A percentile compares a stretch with the other conserved stretches of the same genome.
phyloP scores from a whole-genome alignment of 2,888 invertebrate genomes.

The Scaptomyza cyrtandrae region DNA sequence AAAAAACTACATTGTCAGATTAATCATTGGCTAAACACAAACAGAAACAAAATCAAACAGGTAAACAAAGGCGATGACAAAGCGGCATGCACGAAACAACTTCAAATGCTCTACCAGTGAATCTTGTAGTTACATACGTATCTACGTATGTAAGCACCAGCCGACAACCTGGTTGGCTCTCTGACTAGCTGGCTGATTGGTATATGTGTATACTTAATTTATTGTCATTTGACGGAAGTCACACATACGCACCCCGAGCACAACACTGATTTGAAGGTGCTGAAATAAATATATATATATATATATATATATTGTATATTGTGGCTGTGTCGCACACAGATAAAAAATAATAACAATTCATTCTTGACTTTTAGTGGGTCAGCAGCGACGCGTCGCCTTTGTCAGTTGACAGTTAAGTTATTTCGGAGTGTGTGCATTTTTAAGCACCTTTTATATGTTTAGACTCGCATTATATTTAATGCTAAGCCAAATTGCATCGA shows the following conservation, averaged over 20 bases:
- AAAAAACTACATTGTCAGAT: constrained; percentile 24
- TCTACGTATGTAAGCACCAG: constrained; percentile 11
- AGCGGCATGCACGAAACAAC: constrained; percentile 23
- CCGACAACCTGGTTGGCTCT: constrained; percentile 16
- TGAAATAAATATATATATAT: constrained; percentile 22
- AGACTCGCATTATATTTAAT: constrained; percentile 42
- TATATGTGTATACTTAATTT: constrained; percentile 67
- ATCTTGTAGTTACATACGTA: constrained; percentile 46
- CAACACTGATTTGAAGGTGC: constrained; percentile 51
- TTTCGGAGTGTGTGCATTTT: constrained; percentile 45
- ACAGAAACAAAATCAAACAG: constrained; percentile 30
- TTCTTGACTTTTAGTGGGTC: constrained; percentile 77
- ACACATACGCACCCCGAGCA: constrained; percentile 43
- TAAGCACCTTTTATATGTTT: constrained; percentile 23
- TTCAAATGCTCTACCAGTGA: constrained; percentile 31
- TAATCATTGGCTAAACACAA: constrained; percentile 40
- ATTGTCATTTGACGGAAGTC: constrained; percentile 76
- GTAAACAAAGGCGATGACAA: constrained; percentile 36
- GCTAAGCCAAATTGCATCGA: constrained; percentile 69
- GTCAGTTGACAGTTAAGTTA: constrained; percentile 12
- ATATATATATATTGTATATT: constrained; percentile 21
- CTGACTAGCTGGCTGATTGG: constrained; percentile 13
- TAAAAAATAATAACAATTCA: constrained; percentile 65
- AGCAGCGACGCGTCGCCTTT: constrained; percentile 21
- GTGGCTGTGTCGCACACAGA: constrained; percentile 18